These are phyloP conservation scores for Muricea muricata DNA, from an alignment of 92 coral and sea anemone genomes.

Conservation along the genomic window DNA sequence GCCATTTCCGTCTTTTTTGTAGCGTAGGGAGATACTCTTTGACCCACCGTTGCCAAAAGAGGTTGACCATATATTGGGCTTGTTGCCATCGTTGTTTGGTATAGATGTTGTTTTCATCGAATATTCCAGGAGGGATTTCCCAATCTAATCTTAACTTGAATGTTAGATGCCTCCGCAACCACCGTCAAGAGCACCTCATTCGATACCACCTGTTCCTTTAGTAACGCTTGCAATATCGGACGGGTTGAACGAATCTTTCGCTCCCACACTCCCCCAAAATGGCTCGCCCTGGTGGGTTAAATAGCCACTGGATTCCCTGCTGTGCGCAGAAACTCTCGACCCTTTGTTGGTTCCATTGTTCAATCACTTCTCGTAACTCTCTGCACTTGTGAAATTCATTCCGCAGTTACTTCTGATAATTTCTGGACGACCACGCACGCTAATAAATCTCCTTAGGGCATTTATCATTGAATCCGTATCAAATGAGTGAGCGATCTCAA, in stretches of 20 bases:
- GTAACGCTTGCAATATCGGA: slow-evolving; percentile 25
- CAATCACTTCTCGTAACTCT: not conserved
- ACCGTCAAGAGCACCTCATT: slow-evolving; percentile 51
- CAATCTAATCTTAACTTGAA: not conserved
- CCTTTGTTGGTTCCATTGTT: slow-evolving; percentile 27
- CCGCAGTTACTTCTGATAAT: slow-evolving; percentile 8
- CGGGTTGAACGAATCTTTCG: slow-evolving; percentile 42
- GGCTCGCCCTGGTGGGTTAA: slow-evolving; percentile 47
- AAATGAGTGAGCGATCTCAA: not conserved
- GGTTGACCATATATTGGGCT: slow-evolving; percentile 61
- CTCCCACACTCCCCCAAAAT: slow-evolving; percentile 54
- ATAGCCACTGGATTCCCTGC: slow-evolving; percentile 33
- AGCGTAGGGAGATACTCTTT: slow-evolving; percentile 59
- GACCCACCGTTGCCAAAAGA: slow-evolving; percentile 67
- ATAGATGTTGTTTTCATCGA: slow-evolving; percentile 59
- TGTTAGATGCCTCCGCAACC: slow-evolving; percentile 49
- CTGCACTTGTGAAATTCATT: slow-evolving; percentile 14
- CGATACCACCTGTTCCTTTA: slow-evolving; percentile 34
- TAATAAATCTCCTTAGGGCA: slow-evolving; percentile 32
- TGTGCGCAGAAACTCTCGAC: slow-evolving; percentile 15
- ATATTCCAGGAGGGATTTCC: slow-evolving; percentile 65
- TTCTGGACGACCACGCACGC: not conserved
- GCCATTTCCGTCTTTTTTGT: slow-evolving; percentile 56
- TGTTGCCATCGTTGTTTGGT: slow-evolving; percentile 61
- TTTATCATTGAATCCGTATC: not conserved